A percentile compares a stretch with the other conserved stretches of the same genome.
phyloP scores from a whole-genome alignment of 1,140 invertebrate species.

The Polyergus mexicanus region DNA sequence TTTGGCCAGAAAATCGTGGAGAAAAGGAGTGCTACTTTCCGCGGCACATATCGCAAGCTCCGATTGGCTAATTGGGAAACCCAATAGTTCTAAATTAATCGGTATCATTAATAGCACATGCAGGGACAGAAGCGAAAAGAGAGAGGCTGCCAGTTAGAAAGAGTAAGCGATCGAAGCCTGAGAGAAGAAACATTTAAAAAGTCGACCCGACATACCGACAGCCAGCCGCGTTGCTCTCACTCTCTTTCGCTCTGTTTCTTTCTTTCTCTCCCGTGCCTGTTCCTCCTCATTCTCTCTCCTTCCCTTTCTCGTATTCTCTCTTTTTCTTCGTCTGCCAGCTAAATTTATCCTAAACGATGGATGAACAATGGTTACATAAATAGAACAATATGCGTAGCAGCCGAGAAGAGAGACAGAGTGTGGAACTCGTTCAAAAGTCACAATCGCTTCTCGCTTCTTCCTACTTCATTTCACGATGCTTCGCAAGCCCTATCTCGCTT shows the following conservation, averaged over 20 bases:
- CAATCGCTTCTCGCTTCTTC: constrained; percentile 67
- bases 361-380: constrained; percentile 87
- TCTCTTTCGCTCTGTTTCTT: constrained; percentile 24
- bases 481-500: constrained; percentile 56
- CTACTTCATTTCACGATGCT: constrained; percentile 46
- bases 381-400: constrained; percentile 85
- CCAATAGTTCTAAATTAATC: constrained; percentile 87
- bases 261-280: constrained; percentile 11
- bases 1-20: constrained; percentile 62
- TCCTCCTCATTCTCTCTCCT: constrained; percentile 15
- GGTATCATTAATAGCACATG: constrained; percentile 86
- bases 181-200: constrained; percentile 77
- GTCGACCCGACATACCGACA: constrained; percentile 75
- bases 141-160: constrained; percentile 70
- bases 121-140: constrained; percentile 53
- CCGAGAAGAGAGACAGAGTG: constrained; percentile 67
- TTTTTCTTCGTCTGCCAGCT: constrained; percentile 77
- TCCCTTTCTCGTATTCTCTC: constrained; percentile 22
- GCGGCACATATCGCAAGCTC: constrained; percentile 69
- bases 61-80: constrained; percentile 85
- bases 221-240: constrained; percentile 54
- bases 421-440: constrained; percentile 80
- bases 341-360: constrained; percentile 86
- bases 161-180: constrained; percentile 75
- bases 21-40: constrained; percentile 64